Evolutionary conservation across 2,797 vertebrate genomes (phyloP).

Genomic region (Knipowitschia caucasica): DNA sequence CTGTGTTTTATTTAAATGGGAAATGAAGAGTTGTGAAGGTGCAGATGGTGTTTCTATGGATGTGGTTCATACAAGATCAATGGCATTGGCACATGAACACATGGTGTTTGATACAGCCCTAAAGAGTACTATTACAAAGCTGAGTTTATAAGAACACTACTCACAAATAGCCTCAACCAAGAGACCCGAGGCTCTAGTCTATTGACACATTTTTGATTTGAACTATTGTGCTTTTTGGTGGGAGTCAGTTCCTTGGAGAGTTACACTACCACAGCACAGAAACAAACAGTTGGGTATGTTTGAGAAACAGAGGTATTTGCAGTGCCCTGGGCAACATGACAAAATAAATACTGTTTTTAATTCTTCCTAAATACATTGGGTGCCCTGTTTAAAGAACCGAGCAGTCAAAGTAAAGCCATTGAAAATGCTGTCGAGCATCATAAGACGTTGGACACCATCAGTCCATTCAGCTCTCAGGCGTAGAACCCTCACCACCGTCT

Average conservation of each 20-base stretch:
- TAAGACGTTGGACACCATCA: slow-evolving; percentile 44
- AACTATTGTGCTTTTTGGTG: slow-evolving; percentile 68
- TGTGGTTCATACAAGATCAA: slow-evolving; percentile 41
- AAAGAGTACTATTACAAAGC: slow-evolving; percentile 40
- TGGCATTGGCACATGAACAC: slow-evolving; percentile 52
- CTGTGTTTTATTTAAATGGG: slow-evolving; percentile 38
- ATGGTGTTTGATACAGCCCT: slow-evolving; percentile 49
- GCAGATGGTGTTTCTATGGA: slow-evolving; percentile 28
- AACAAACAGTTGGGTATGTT: slow-evolving; percentile 46
- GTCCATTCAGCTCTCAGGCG: slow-evolving; percentile 61
- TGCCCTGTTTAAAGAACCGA: slow-evolving; percentile 38
- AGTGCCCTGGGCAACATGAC: slow-evolving; percentile 56
- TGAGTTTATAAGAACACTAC: slow-evolving; percentile 61
- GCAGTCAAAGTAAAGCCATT: slow-evolving; percentile 52
- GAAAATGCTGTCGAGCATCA: slow-evolving; percentile 60
- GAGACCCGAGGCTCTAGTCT: slow-evolving; percentile 53
- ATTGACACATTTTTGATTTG: slow-evolving; percentile 53
- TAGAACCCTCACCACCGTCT: slow-evolving; percentile 30
- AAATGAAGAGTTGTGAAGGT: slow-evolving; percentile 19
- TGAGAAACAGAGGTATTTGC: slow-evolving; percentile 61
- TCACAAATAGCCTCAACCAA: slow-evolving; percentile 51
- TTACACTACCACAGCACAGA: slow-evolving; percentile 62
- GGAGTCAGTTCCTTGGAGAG: slow-evolving; percentile 53
- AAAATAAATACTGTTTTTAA: slow-evolving; percentile 69
- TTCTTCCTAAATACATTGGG: slow-evolving; percentile 36